These are phyloP conservation scores for Pseudotriccus pelzelni DNA, from an alignment of 2,797 vertebrate genomes.

Conservation along the genomic window DNA sequence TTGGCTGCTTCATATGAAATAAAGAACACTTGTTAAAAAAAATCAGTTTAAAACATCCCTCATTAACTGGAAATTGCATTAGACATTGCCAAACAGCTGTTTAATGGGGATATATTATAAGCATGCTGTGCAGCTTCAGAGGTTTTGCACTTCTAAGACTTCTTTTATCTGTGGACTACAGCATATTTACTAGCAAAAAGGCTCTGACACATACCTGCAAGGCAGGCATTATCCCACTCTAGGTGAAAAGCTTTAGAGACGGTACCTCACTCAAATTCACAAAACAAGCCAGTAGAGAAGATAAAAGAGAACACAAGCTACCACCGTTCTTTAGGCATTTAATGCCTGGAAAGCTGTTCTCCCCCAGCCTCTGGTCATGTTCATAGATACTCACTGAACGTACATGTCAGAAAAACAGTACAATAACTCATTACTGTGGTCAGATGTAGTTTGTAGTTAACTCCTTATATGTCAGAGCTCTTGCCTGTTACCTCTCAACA, in stretches of 20 bases:
- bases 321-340: background rate
- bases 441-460: background rate
- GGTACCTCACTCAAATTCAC: background rate
- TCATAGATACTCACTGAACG: background rate
- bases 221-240: background rate
- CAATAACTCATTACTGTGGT: background rate
- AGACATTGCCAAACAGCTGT: conserved; percentile 42
- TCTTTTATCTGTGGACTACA: conserved; percentile 39
- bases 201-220: background rate
- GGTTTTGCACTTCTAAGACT: conserved; percentile 40
- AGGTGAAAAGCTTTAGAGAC: conserved; percentile 9
- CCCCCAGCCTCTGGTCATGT: background rate
- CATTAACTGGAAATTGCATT: conserved; percentile 25
- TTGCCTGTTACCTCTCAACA: background rate
- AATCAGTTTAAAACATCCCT: background rate
- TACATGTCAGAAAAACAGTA: background rate
- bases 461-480: background rate
- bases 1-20: background rate
- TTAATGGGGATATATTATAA: conserved; percentile 1
- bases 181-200: conserved; percentile 1
- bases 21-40: background rate
- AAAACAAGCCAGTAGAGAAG: background rate
- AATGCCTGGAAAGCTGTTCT: background rate
- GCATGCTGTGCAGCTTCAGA: background rate
- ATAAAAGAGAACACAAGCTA: background rate